Evolutionary conservation across 2,113 vertebrate species (phyloP), one percentile per base, ranked within the genome.

Genomic region (Empidonax alnorum): DNA sequence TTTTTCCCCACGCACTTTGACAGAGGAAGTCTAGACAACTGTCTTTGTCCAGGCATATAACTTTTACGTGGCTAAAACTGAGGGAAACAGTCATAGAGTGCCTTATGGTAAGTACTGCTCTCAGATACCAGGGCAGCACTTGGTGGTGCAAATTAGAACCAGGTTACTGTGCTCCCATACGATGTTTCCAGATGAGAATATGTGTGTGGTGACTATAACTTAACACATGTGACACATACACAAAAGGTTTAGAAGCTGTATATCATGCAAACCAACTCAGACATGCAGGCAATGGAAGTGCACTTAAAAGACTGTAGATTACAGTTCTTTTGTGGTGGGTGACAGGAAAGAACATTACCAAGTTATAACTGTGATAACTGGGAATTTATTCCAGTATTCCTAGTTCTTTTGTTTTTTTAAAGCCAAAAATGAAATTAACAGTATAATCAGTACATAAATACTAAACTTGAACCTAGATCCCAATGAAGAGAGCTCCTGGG

Each of bases 11-110:
- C 18, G 9, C n/a, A 4, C 19, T 81, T 49, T 31, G 49, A 41
- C 53, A 73, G 44, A 65, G 41, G 46, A 18, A 76, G 33, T 52
- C 27, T 22, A 33, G n/a, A 27, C 15, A 53, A 8, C 50, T 62
- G 22, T 23, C 13, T 53, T 62, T 82, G 35, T 37, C 30, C 42
- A 65, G 63, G 16, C 9, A 31, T 14, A 0, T 17, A 21, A 55
- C 6, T 72, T 58, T 22, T 41, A 42, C 22, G 7, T 39, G 44
- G 19, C 39, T 61, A 68, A 76, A 76, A 31, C n/a, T 13, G 39
- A 92, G 39, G 24, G 16, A 69, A 72, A 3, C 30, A 35, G 12
- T 37, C 0, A 0, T 2, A 24, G 15, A 47, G 28, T 35, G 39
- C 37, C 31, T 89, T 82, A 68, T 56, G 19, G 14, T 37, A 76